Base-by-base conservation (phyloP, 1,140 invertebrate genomes). In the Euura saliciscinereae region DNA sequence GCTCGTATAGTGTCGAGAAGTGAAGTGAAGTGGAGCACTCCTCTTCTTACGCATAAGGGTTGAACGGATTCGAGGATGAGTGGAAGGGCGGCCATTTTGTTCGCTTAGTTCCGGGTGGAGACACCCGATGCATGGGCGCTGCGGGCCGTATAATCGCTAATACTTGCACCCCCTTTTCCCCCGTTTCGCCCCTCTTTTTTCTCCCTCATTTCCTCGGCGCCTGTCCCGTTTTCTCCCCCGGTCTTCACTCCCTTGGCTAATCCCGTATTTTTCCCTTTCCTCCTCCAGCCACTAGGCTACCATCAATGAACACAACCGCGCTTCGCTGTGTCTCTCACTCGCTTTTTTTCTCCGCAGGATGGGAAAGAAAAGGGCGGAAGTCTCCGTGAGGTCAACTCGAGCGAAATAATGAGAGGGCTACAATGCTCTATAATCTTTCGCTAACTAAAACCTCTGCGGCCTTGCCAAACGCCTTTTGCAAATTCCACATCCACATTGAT, bases 121-220 rank as follows among this genome's bases (percentile, higher is more conserved):
- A 80, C 76, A 83, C 78, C 70, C 78, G 79, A 78, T 85, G 79
- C 85, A 85, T 84, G 82, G 82, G 69, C 59, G 78, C 81, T 76
- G 42, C 78, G 79, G 79, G 73, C 79, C 84, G 83, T 85, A 81
- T 85, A 85, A 85, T 85, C 83, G 84, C 83, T 85, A 85, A 85
- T 85, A 78, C 78, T 79, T 74, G 68, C 76, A 83, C 83, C 74
- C 76, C 78, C 81, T 80, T 81, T 78, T 80, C 70, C 71, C 75
- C 51, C 6, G 10, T 44, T 72, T 65, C 71, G 45, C 73, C 51
- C 51, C 51, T 51, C 51, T 43, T 44, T 71, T 67, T 45, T 42
- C 44, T 45, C 42, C 68, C 42, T 68, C 13, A 45, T n/a, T 70
- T 64, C 46, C 69, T 28, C 28, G 28, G 42, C 71, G 44, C 43